Evolutionary conservation across 2,797 vertebrate genomes (phyloP).

Genomic region (Gephyroberyx darwinii): DNA sequence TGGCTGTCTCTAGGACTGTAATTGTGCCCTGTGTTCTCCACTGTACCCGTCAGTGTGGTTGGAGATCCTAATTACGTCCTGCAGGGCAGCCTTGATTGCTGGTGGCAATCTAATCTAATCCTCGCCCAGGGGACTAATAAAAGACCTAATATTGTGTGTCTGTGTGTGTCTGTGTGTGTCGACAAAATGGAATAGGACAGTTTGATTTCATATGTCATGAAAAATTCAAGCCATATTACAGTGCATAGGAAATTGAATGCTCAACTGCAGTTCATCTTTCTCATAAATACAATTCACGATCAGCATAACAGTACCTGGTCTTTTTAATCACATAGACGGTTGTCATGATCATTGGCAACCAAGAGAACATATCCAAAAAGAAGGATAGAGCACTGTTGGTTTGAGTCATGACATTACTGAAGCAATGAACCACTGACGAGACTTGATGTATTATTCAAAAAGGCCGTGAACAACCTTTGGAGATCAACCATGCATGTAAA

Average conservation of each 20-base stretch:
- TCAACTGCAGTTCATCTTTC: slow-evolving; percentile 10
- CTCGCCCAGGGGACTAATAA: slow-evolving; percentile 62
- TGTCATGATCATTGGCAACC: slow-evolving; percentile 17
- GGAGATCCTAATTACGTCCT: slow-evolving; percentile 65
- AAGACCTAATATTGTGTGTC: slow-evolving; percentile 27
- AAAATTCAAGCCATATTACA: slow-evolving; percentile 46
- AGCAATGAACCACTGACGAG: slow-evolving; percentile 26
- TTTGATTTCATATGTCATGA: slow-evolving; percentile 34
- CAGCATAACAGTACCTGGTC: background rate
- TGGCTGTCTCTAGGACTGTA: slow-evolving; percentile 33
- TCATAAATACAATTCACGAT: slow-evolving; percentile 18
- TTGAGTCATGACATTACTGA: slow-evolving; percentile 29
- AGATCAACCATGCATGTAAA: slow-evolving; percentile 40
- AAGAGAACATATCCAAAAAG: slow-evolving; percentile 12
- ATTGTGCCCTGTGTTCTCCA: slow-evolving; percentile 47
- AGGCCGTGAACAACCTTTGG: slow-evolving; percentile 40
- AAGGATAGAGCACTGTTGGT: slow-evolving; percentile 19
- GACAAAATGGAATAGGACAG: slow-evolving; percentile 7
- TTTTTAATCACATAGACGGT: slow-evolving; percentile 35
- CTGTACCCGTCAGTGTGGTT: slow-evolving; percentile 49
- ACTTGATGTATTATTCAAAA: slow-evolving; percentile 64
- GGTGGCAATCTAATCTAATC: slow-evolving; percentile 66
- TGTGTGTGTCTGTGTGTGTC: background rate
- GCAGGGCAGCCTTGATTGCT: slow-evolving; percentile 46
- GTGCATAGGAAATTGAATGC: slow-evolving; percentile 22